Percentiles rank a stretch among this genome's conserved stretches.
These are phyloP conservation scores for Hydrochoerus hydrochaeris DNA, from an alignment of 2,113 vertebrate genomes.

Conservation along the genomic window DNA sequence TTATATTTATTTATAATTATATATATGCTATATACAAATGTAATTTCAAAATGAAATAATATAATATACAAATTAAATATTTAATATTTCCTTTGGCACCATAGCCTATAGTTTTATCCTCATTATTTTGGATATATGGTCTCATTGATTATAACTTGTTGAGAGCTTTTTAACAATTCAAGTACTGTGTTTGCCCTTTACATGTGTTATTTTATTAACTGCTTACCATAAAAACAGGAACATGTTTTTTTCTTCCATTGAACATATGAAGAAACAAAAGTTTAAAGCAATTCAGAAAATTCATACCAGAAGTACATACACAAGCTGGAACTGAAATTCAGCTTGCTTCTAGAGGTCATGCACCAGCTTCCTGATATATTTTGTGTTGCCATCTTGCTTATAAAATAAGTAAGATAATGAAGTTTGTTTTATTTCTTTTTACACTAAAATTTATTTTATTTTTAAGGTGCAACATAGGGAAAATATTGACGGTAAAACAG, in stretches of 20 bases:
- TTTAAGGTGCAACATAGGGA: neutral
- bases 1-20: conserved; percentile 5
- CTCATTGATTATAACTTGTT: neutral
- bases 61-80: neutral
- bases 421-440: neutral
- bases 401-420: neutral
- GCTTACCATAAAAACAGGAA: neutral
- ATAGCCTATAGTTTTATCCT: neutral
- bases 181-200: neutral
- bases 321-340: neutral
- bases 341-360: neutral
- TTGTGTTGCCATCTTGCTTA: neutral
- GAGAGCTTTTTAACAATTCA: neutral
- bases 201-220: neutral
- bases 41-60: conserved; percentile 23
- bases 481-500: conserved; percentile 10
- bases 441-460: conserved; percentile 34
- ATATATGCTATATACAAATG: neutral
- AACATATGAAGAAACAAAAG: neutral
- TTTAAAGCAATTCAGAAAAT: conserved; percentile 37
- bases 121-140: neutral
- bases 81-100: neutral
- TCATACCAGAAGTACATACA: neutral
- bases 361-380: neutral
- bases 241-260: neutral